Base-by-base conservation (phyloP, 2,888 invertebrate genomes). In the Drosophila cracens region DNA sequence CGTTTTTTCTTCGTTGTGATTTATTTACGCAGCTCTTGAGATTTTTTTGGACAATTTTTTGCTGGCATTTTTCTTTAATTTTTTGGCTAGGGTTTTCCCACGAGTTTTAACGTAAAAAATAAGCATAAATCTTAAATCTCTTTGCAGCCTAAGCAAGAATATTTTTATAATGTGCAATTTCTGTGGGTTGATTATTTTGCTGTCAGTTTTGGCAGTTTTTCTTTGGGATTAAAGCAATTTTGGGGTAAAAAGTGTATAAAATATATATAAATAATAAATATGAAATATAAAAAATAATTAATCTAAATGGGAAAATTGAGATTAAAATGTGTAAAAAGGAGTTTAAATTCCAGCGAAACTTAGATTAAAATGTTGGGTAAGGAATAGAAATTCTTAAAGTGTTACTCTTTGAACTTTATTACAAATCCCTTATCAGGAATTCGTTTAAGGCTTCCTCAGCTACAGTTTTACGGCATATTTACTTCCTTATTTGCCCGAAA, bases 31-130 rank as follows among this genome's bases (percentile, higher is more conserved):
- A 62, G 64, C 53, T 65, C 59, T 74, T 62, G 29, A 29, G 46
- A 65, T 48, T 51, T 66, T 46, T 57, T 51, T 56, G 46, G 10
- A 31, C 25, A 52, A 31, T 36, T 64, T 62, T 70, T 49, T 21
- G 21, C 25, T 8, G 27, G 43, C 18, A 27, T 33, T 43, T 40
- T 46, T 29, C 18, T 13, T 53, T 25, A n/a, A 21, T 43, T 57
- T 60, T 60, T 34, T 70, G 16, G 31, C 27, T 11, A n/a, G 29
- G n/a, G 38, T 59, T 82, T 82, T 82, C 82, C 74, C 82, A 82
- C 82, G 82, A 78, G 73, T 76, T 83, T 82, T 80, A 83, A 40
- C 51, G 31, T 33, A 38, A 67, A 77, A 68, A 58, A 48, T 21
- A 52, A 51, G 34, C 31, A 61, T 48, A 31, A 74, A 70, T 56